Conservation (phyloP, 2,113 vertebrate species). For the Nansenia antarctica region DNA sequence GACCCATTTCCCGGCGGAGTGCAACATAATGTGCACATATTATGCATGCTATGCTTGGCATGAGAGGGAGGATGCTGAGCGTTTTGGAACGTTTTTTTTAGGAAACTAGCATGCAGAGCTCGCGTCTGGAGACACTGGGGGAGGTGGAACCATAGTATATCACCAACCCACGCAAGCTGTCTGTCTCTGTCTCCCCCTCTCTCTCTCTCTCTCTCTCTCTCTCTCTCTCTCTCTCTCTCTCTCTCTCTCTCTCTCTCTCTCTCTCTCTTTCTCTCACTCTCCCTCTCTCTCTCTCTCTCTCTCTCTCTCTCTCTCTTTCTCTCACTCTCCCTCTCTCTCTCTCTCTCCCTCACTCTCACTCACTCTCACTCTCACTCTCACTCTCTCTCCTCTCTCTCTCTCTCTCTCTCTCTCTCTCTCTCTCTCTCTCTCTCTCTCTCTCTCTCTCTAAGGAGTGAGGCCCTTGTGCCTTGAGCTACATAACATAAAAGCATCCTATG, state of each 20-base stretch:
- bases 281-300: not conserved
- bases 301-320: not conserved
- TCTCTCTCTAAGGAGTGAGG: no score
- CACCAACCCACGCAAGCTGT: not conserved
- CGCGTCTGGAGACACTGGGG: not conserved
- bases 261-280: constrained; percentile 8
- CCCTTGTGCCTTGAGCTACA: no score
- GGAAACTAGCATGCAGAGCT: not conserved
- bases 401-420: no score
- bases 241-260: not conserved
- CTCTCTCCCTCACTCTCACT: not conserved
- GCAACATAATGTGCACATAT: no score
- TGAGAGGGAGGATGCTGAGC: not conserved
- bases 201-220: not conserved
- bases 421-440: not conserved
- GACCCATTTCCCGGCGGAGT: not conserved
- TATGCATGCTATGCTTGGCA: not conserved
- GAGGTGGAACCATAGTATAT: not conserved
- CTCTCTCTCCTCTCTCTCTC: not conserved
- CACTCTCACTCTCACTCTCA: not conserved
- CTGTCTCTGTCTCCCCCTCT: not conserved
- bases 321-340: not conserved
- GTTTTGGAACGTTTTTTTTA: not conserved
- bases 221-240: not conserved
- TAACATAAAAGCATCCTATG: no score